Evolutionary conservation across 2,113 vertebrate species (phyloP).

Genomic region (Sapajus apella): DNA sequence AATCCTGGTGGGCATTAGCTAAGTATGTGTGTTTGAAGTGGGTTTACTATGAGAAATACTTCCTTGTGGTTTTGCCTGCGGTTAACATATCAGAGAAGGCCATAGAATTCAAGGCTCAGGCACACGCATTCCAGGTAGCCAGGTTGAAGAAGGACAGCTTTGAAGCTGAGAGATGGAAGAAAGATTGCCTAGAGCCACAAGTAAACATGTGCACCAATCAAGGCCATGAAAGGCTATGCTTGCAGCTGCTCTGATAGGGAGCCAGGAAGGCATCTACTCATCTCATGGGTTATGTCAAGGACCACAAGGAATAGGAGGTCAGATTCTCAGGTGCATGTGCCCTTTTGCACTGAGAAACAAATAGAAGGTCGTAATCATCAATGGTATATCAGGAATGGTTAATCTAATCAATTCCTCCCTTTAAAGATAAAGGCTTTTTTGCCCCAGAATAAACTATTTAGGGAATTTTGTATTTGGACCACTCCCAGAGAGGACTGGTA

Average conservation of each 20-base stretch:
- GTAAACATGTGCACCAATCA: neutral
- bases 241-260: neutral
- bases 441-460: neutral
- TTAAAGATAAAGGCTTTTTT: neutral
- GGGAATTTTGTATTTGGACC: neutral
- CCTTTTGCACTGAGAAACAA: neutral
- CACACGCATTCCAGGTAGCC: slow-evolving; percentile 6
- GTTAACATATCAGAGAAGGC: slow-evolving; percentile 52
- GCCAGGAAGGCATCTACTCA: neutral
- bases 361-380: neutral
- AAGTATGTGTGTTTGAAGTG: slow-evolving; percentile 11
- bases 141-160: neutral
- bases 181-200: neutral
- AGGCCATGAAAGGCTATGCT: neutral
- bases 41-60: slow-evolving; percentile 8
- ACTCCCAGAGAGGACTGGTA: neutral
- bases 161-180: neutral
- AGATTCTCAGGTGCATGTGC: neutral
- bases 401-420: neutral
- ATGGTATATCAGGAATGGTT: neutral
- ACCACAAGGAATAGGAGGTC: neutral
- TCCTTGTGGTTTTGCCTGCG: slow-evolving; percentile 52
- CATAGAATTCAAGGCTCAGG: slow-evolving; percentile 8
- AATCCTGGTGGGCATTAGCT: neutral
- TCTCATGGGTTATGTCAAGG: neutral